Base-by-base conservation (phyloP, 2,888 invertebrate species). In the Nomada ruficornis region DNA sequence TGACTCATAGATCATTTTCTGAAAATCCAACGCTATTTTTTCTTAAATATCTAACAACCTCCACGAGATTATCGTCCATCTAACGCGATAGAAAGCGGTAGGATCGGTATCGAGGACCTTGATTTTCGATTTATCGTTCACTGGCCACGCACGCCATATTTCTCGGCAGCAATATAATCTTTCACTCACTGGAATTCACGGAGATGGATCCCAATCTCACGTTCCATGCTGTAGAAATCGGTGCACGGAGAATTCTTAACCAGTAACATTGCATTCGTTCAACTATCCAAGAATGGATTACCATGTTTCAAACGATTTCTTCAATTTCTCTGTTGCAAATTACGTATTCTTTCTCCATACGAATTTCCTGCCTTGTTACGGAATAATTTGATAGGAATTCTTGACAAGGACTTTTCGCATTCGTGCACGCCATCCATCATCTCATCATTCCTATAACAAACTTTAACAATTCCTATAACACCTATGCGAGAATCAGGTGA, bases 31-130 rank as follows among this genome's bases (percentile, higher is more conserved):
- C 10, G 10, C 15, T 23, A n/a, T 3, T 18, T 73, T 64, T 73
- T 57, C 55, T 64, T 64, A 52, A 44, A 29, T 73, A 64, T 73
- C 55, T 29, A 73, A 47, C 44, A 18, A 73, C 26, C 23, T 2
- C 9, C 7, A 3, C n/a, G n/a, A 5, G n/a, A 47, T 18, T 5
- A 20, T 50, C 55, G 29, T 55, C 18, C n/a, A 5, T 44, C 9
- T 10, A 15, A n/a, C 3, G 1, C 20, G 20, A 15, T 64, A 55
- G 64, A 73, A 73, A 64, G 64, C 18, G 15, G 20, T 0, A 44
- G 15, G 29, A 47, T 63, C 26, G 42, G 23, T 5, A 1, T 15
- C 13, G n/a, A 63, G 20, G n/a, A 42, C 29, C 60, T 36, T 62
- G 59, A 20, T 50, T 20, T 36, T 57, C 44, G 55, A 42, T 67